Base-by-base conservation (phyloP, 2,113 vertebrate species). In the Clupea harengus region DNA sequence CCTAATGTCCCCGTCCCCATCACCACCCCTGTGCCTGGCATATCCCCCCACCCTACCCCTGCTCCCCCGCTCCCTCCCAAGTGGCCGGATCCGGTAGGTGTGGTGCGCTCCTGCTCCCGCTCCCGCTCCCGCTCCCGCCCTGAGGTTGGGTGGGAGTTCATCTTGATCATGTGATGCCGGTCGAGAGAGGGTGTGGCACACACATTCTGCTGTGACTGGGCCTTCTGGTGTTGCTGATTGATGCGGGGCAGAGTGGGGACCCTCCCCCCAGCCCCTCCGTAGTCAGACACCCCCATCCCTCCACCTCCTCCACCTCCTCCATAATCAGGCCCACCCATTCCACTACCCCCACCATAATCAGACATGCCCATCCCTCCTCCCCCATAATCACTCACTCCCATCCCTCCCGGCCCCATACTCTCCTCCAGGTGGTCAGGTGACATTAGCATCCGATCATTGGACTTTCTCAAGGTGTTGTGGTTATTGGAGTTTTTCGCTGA, bases 91-190 rank as follows among this genome's bases (percentile, higher is more conserved):
- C 92, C 91, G 45, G 86, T 81, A 6, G 86, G 82, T 13, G 93
- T 78, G 87, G 80, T 93, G 78, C 95, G 92, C 89, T 95, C 95
- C 87, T 95, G 95, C 91, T 95, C 95, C 45, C 95, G 89, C 28
- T n/a, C n/a, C n/a, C 95, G 92, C 89, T 95, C 95, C 87, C 95
- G 95, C 91, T 95, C 95, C 45, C 95, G 89, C 28, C 95, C 95
- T 0, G 95, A 95, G 0, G 95, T 94, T 9, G 96, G 96, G 90
- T 96, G 96, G 89, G 96, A 96, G 95, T 96, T 97, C 96, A 96
- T 96, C 94, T 96, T 96, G 89, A 96, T 96, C 94, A 96, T 95
- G 90, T 96, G 96, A 90, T 97, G 96, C 10, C 96, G 96, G 87
- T 96, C 96, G 0, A 96, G 95, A 85, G 95, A 95, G 28, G 96